Conservation (phyloP, 2,113 vertebrate genomes). For the Merops nubicus region DNA sequence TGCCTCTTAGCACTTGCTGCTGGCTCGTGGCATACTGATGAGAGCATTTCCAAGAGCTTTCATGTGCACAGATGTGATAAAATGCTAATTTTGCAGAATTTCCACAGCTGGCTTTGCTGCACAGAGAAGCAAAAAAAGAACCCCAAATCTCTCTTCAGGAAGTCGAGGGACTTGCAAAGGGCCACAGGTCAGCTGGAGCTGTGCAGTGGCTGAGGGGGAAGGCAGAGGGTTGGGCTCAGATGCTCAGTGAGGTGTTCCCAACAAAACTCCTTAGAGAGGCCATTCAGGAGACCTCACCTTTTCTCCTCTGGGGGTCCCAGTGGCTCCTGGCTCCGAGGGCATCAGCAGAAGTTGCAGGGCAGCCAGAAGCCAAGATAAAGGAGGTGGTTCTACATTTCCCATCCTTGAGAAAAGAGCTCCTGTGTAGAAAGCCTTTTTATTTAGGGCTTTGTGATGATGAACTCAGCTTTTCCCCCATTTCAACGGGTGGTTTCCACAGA, state of each 20-base stretch:
- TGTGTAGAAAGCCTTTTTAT: neutral
- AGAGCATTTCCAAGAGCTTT: neutral
- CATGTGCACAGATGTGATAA: neutral
- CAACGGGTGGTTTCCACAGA: neutral
- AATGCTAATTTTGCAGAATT: neutral
- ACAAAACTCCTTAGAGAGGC: neutral
- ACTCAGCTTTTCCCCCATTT: neutral
- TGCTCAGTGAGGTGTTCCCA: neutral
- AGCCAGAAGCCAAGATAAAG: neutral
- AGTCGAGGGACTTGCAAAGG: neutral
- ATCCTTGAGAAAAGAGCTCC: neutral
- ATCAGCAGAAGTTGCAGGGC: neutral
- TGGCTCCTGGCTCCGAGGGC: rapidly evolving
- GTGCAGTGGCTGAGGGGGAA: neutral
- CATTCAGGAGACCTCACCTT: neutral
- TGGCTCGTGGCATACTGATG: neutral
- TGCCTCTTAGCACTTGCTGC: neutral
- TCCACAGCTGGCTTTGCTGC: neutral
- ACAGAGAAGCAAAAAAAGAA: neutral
- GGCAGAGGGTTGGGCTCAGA: neutral
- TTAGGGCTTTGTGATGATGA: neutral
- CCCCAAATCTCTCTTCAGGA: neutral
- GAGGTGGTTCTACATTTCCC: neutral
- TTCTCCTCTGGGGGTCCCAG: rapidly evolving
- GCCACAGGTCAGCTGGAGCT: neutral